These are phyloP conservation scores for Clytia hemisphaerica DNA, from an alignment of 30 jellyfish, hydroid and myxozoan species.

Conservation along the genomic window DNA sequence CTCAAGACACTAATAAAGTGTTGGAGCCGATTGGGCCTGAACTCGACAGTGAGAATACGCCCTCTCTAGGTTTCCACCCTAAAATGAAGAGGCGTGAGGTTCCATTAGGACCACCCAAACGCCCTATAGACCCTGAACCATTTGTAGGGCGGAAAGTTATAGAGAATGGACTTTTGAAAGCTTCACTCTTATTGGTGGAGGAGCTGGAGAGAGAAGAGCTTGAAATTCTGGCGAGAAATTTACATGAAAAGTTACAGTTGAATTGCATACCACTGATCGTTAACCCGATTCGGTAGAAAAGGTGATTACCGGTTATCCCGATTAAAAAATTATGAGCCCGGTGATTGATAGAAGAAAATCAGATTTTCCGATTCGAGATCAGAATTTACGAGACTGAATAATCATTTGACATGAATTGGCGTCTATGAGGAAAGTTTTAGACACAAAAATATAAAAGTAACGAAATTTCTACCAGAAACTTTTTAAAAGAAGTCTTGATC, in stretches of 20 bases:
- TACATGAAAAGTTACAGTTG: conserved; percentile 82
- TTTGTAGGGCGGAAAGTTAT: conserved; percentile 50
- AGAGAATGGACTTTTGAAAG: conserved; percentile 61
- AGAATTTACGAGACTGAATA: too few species aligned
- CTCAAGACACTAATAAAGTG: too few species aligned
- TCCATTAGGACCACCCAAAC: conserved; percentile 54
- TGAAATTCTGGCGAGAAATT: conserved; percentile 73
- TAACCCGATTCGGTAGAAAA: conserved; percentile 54
- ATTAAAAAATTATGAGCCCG: too few species aligned
- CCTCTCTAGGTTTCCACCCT: background rate
- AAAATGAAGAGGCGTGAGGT: conserved; percentile 5
- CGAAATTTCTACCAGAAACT: too few species aligned
- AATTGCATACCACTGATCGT: conserved; percentile 95
- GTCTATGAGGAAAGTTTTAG: too few species aligned
- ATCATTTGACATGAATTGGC: too few species aligned
- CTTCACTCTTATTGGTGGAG: conserved; percentile 61
- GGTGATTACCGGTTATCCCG: too few species aligned
- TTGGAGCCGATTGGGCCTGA: conserved; percentile 5
- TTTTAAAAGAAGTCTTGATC: too few species aligned
- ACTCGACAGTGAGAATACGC: background rate
- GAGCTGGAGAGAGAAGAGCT: conserved; percentile 86
- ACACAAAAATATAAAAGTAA: too few species aligned
- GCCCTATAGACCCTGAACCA: conserved; percentile 36
- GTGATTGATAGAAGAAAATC: too few species aligned
- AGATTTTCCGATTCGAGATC: too few species aligned